These are phyloP conservation scores for Sebastes dallii DNA, from an alignment of 2,797 vertebrate genomes.

Conservation along the genomic window DNA sequence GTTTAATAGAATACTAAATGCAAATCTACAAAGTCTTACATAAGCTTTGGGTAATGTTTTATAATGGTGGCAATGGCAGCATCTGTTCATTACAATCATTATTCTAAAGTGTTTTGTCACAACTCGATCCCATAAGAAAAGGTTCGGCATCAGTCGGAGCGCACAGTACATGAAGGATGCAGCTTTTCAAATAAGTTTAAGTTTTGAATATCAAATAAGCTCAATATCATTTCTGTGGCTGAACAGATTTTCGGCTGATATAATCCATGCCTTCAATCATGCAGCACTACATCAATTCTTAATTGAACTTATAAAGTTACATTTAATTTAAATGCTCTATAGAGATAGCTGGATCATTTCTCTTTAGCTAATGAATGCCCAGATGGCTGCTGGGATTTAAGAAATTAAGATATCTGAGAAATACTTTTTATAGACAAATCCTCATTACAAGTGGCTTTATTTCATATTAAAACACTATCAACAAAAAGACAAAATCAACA, in stretches of 20 bases:
- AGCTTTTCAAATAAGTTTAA: not conserved
- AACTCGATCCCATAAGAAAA: not conserved
- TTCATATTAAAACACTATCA: not conserved
- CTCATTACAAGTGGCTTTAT: not conserved
- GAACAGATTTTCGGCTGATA: not conserved
- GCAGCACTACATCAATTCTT: not conserved
- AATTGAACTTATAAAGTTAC: not conserved
- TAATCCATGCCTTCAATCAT: not conserved
- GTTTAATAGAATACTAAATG: not conserved
- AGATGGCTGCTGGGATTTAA: not conserved
- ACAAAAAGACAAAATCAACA: not conserved
- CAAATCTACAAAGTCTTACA: not conserved
- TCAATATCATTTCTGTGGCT: not conserved
- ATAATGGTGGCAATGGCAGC: not conserved
- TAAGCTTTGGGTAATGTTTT: not conserved
- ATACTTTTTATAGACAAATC: not conserved
- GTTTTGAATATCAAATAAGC: not conserved
- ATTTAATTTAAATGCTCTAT: constrained; percentile 7
- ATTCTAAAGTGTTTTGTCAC: not conserved
- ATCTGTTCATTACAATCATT: not conserved
- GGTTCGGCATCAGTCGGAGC: not conserved
- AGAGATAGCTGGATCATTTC: not conserved
- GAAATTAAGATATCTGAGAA: not conserved
- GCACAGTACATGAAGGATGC: not conserved
- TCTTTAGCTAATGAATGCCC: not conserved